Base-by-base conservation (phyloP, 2,888 invertebrate genomes). In the Sisyra terminalis region DNA sequence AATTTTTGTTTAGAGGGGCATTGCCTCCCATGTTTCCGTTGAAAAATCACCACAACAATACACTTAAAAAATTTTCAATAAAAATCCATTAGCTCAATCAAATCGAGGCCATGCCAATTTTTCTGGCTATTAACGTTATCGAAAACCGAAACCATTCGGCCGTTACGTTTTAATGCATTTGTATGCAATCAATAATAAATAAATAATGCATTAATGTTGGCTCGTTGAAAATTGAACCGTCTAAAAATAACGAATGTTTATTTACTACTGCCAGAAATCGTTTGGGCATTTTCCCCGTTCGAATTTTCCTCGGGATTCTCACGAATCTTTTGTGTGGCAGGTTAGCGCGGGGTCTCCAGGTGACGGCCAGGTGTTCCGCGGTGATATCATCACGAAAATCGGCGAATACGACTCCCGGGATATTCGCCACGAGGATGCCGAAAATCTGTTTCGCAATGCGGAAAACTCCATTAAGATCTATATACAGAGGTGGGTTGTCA, bases 331-430 rank as follows among this genome's bases (percentile, higher is more conserved):
- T 24, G 24, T 7, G 3, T 24, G 67, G 14, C 71, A 94, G 93
- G 89, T 92, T 57, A 83, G 84, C 55, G 75, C 78, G 45, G 85
- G 86, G 49, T 81, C 82, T 48, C 88, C 88, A 2, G 78, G 86
- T n/a, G 80, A 84, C 53, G 82, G 82, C 42, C 80, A 82, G 54
- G 73, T 94, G 50, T 74, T 83, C 51, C 75, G 87, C 50, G 93
- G 93, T 51, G 94, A 94, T 67, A 76, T 92, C 56, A 83, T 94
- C 56, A 74, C 83, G 51, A 86, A 88, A 67, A 82, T 94, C 53
- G 84, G 83, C 58, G 87, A 86, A 58, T 86, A 86, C 64, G 90
- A 92, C 65, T 78, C 85, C 38, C 71, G 85, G 46, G 83, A 86
- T 58, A 70, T 93, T 55, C 73, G 87, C 54, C 93, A 93, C 58